These are phyloP conservation scores for Hyphantria cunea DNA, from an alignment of 1,140 invertebrate genomes.

Conservation along the genomic window DNA sequence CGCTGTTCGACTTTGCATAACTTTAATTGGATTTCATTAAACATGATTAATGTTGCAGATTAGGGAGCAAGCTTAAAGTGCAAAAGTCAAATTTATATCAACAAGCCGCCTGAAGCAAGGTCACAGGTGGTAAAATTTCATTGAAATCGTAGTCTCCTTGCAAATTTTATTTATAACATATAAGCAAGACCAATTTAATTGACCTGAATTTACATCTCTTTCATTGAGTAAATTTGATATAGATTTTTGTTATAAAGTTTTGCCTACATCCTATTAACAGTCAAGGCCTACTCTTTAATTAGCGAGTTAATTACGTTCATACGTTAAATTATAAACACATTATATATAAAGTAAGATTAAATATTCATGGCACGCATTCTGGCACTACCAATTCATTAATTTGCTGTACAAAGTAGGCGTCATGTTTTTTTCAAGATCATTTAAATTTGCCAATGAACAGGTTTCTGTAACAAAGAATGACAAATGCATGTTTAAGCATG, in stretches of 20 bases:
- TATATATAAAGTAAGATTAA: too few species aligned
- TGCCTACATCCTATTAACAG: not conserved
- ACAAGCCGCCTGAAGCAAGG: slow-evolving; percentile 10
- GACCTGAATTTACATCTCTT: not conserved
- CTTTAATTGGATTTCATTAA: slow-evolving; percentile 47
- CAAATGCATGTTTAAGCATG: slow-evolving; percentile 11
- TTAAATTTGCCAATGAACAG: not conserved
- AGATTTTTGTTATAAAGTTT: not conserved
- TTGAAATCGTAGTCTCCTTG: slow-evolving; percentile 8
- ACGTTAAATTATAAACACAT: too few species aligned
- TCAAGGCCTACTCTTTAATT: not conserved
- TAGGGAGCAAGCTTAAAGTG: slow-evolving; percentile 29
- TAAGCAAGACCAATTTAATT: slow-evolving; percentile 7
- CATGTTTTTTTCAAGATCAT: too few species aligned
- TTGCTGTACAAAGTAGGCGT: too few species aligned
- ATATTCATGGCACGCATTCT: too few species aligned
- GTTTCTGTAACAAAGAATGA: not conserved
- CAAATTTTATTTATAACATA: slow-evolving; percentile 5
- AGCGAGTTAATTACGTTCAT: not conserved
- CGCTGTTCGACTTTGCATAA: slow-evolving; percentile 17
- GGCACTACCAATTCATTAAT: too few species aligned
- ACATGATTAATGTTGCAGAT: slow-evolving; percentile 38
- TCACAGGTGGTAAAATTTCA: slow-evolving; percentile 5
- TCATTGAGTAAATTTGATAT: too few species aligned
- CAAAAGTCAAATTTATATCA: slow-evolving; percentile 8